A percentile compares a stretch with the other conserved stretches of the same genome.
Conservation (phyloP, 2,113 vertebrate species). For the Pyxicephalus adspersus region DNA sequence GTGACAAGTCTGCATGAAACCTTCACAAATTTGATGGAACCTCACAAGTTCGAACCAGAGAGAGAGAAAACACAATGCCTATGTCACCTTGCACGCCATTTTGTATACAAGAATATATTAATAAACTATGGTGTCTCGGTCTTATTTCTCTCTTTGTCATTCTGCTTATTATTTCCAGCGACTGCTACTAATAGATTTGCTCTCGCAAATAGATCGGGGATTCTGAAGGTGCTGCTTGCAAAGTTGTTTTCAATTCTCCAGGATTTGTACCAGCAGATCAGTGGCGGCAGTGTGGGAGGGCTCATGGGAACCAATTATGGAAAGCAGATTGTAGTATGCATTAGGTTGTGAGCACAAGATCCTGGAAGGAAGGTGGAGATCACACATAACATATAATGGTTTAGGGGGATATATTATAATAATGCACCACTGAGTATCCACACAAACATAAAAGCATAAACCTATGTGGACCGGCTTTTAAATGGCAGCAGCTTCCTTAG, state of each 20-base stretch:
- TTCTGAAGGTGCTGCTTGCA: neutral
- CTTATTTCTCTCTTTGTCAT: neutral
- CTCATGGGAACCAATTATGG: neutral
- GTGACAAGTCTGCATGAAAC: slow-evolving; percentile 21
- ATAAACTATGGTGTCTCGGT: slow-evolving; percentile 10
- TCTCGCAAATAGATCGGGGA: no score
- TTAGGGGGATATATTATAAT: no score
- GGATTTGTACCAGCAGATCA: neutral
- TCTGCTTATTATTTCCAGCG: no score
- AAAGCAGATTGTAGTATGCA: neutral
- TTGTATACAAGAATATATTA: neutral
- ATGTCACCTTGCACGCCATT: neutral
- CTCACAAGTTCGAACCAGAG: neutral
- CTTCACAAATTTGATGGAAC: neutral
- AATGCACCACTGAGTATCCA: no score
- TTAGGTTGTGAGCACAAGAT: neutral
- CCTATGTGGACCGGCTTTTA: no score
- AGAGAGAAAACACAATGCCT: neutral
- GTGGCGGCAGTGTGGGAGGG: neutral
- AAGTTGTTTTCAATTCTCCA: neutral
- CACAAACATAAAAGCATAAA: no score
- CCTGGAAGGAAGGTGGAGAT: neutral
- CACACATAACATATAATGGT: no score
- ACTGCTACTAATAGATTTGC: no score
- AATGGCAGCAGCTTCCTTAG: no score